Evolutionary conservation across 2,113 vertebrate species (phyloP).

Genomic region (Stictonetta naevosa): DNA sequence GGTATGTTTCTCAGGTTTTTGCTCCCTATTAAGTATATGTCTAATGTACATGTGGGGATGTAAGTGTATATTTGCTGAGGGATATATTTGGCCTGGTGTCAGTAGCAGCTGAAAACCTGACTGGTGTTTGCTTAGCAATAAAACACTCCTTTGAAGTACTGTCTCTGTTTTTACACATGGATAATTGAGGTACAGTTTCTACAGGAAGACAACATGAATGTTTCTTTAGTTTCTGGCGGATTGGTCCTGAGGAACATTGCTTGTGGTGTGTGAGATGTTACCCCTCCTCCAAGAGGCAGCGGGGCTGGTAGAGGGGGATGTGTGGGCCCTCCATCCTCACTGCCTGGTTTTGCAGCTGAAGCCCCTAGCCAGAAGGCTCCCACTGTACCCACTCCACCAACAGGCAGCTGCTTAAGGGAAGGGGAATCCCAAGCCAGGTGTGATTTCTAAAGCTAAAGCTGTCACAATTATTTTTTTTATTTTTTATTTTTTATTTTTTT

Average conservation of each 20-base stretch:
- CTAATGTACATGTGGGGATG: background rate
- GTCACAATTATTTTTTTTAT: background rate
- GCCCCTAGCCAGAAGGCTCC: background rate
- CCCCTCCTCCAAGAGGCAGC: background rate
- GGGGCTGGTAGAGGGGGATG: background rate
- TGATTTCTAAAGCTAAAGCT: background rate
- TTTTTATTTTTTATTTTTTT: background rate
- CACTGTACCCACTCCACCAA: background rate
- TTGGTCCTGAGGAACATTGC: background rate
- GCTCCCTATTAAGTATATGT: background rate
- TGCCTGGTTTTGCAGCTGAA: background rate
- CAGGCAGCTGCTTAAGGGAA: background rate
- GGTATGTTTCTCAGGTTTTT: background rate
- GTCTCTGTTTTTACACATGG: background rate
- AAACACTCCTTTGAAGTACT: background rate
- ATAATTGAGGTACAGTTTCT: background rate
- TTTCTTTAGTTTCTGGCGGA: background rate
- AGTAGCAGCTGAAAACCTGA: background rate
- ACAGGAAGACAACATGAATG: background rate
- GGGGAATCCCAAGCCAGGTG: background rate
- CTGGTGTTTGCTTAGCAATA: background rate
- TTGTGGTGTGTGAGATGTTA: background rate
- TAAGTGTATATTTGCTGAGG: background rate
- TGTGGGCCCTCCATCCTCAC: fast-evolving
- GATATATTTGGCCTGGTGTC: background rate